Percentiles rank a stretch among this genome's conserved stretches.
phyloP scores from a whole-genome alignment of 2,797 vertebrate species.

The Pseudochirops corinnae region DNA sequence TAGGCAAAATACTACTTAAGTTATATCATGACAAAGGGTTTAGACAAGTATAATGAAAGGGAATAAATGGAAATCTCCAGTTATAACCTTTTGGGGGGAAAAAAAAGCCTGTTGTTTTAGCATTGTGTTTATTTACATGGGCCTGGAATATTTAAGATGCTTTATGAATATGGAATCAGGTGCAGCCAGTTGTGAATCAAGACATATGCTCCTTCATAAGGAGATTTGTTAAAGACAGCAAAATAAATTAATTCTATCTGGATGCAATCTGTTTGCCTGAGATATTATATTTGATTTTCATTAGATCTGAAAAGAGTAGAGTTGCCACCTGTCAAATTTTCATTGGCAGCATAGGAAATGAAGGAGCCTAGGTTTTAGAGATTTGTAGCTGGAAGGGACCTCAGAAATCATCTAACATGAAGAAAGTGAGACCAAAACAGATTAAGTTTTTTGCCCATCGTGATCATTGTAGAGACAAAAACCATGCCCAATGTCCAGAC shows the following conservation, averaged over 20 bases:
- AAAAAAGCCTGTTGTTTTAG: neutral
- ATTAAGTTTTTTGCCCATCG: neutral
- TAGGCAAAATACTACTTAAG: neutral
- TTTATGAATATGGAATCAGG: neutral
- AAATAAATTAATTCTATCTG: constrained; percentile 18
- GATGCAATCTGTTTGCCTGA: neutral
- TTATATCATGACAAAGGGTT: neutral
- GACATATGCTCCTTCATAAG: neutral
- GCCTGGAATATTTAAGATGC: neutral
- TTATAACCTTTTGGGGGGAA: constrained; percentile 12
- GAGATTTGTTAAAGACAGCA: constrained; percentile 40
- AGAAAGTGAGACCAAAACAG: neutral
- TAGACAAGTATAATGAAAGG: neutral
- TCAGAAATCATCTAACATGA: neutral
- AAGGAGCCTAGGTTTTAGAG: neutral
- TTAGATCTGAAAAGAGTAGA: constrained; percentile 4
- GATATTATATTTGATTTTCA: constrained; percentile 7
- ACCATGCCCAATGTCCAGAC: neutral
- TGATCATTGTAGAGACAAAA: neutral
- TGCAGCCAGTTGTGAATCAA: neutral
- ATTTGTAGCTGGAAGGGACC: neutral
- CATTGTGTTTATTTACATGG: neutral
- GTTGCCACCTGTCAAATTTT: neutral
- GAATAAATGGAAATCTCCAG: constrained; percentile 8
- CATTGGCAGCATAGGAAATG: constrained; percentile 2